Evolutionary conservation across 2,888 invertebrate genomes (phyloP).

Genomic region (Steromphala cineraria): DNA sequence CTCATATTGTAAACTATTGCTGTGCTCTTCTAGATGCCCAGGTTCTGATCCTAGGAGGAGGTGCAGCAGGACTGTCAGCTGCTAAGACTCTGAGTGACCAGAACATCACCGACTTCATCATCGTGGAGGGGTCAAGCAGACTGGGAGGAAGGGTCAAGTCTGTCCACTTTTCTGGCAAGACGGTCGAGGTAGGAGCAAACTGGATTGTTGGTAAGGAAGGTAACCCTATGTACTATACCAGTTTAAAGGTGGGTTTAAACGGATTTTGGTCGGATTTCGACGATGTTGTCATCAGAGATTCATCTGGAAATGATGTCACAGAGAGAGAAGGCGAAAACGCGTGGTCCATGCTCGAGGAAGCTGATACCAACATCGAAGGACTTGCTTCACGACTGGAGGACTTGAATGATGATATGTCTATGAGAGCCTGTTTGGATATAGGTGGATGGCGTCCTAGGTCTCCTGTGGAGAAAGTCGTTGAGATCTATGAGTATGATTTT

Average conservation of each 20-base stretch:
- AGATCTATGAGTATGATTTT: neutral
- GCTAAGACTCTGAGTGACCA: conserved; percentile 37
- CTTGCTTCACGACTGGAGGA: neutral
- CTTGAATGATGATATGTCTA: neutral
- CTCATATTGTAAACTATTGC: no score
- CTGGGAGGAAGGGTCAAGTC: conserved; percentile 37
- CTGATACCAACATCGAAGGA: neutral
- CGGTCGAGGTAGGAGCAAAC: conserved; percentile 36
- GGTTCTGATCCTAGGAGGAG: conserved; percentile 29
- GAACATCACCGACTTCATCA: conserved; percentile 36
- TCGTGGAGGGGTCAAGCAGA: conserved; percentile 33
- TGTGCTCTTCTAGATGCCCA: no score
- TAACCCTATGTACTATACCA: conserved; percentile 33
- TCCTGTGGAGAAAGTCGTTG: neutral
- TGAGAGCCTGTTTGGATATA: neutral
- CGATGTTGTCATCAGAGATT: neutral
- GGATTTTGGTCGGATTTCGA: conserved; percentile 4
- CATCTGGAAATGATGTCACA: conserved; percentile 30
- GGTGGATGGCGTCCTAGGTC: neutral
- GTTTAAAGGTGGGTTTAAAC: conserved; percentile 18
- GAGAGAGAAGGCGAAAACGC: conserved; percentile 14
- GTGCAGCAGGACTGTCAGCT: conserved; percentile 37
- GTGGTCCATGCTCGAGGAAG: neutral
- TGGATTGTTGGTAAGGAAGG: conserved; percentile 32
- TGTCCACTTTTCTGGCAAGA: conserved; percentile 22